Evolutionary conservation across 1,140 invertebrate genomes (phyloP), one percentile per base, ranked within the genome.

Genomic region (Wiebesia pumilae): DNA sequence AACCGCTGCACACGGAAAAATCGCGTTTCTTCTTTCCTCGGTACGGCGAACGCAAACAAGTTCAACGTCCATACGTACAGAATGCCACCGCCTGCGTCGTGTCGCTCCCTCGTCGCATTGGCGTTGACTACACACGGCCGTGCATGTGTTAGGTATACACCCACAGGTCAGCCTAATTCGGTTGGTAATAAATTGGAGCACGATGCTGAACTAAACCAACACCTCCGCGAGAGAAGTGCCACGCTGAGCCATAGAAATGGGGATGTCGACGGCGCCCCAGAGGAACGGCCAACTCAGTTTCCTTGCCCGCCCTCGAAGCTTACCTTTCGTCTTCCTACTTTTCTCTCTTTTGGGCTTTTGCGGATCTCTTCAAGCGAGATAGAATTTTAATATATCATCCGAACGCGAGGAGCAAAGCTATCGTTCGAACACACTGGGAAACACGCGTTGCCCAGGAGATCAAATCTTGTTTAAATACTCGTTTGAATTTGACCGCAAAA

Each of bases 331-430:
- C 10, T 21, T 71, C 81, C 35, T 62, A 14, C 58, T 24, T 27
- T 62, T 62, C 40, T 65, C 43, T 35, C 7, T 75, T 43, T 75
- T 62, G 58, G 21, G 58, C 21, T 43, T 27, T 19, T 43, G 19
- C 71, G 71, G 10, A 9, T 47, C 82, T 40, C 65, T 33, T 47
- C 3, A 19, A 65, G 62, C 35, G 30, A 83, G 58, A 83, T 69
- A 65, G 85, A 78, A 78, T 86, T 86, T 86, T 86, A 86, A 86
- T 86, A 86, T 83, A 78, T 83, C 80, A 78, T 77, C 85, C 33
- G 16, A 14, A 33, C 67, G 51, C 51, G 82, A 62, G 71, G 9
- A 75, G 14, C 12, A 12, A 71, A 21, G 24, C 33, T 30, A 6
- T 9, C 24, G 0, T 10, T 19, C 35, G 10, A 1, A 10, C 43